Evolutionary conservation across 53 echinoderm and acorn worm genomes (phyloP), one percentile per base, ranked within the genome.

Genomic region (Paracentrotus lividus): DNA sequence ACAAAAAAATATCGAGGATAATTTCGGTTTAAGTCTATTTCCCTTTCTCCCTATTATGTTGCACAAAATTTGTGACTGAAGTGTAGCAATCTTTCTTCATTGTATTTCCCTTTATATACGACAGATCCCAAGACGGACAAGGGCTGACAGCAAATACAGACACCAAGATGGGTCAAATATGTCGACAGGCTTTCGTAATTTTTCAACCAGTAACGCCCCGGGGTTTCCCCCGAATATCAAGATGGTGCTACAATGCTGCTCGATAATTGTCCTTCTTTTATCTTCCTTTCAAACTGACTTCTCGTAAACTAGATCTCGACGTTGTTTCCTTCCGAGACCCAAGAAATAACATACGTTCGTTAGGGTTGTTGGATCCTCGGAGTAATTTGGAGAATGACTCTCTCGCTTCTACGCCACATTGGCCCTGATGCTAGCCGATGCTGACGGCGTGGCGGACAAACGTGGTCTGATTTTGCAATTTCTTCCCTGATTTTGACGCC

Each of bases 341-440:
- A n/a, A 85, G 85, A 29, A 85, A 85, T 49, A 49, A 51, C 59
- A 88, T 29, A 88, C 57, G 88, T 88, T 53, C 54, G 88, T 57
- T 58, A 57, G 88, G 88, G 56, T 88, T 57, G 56, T 88, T 57
- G 27, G 36, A 57, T 88, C 58, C 88, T 88, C 33, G 13, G 57
- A 38, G 88, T 59, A 88, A 88, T 88, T 88, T 88, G 54, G 23
- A n/a, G 33, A 58, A 88, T 88, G 88, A 88, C 58, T 88, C 38
- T 88, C 36, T 53, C 88, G 88, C 38, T 56, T 55, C 33, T 56
- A 33, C 58, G 57, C 88, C 36, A 38, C 88, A 59, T 23, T 88
- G 58, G 53, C 2, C n/a, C 51, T 85, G 51, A 52, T 52, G 51
- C 72, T 32, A 9, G 53, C 51, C 55, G 33, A 36, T 16, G 56